Base-by-base conservation (phyloP, 2,888 invertebrate genomes). In the Cylloceria caligata region DNA sequence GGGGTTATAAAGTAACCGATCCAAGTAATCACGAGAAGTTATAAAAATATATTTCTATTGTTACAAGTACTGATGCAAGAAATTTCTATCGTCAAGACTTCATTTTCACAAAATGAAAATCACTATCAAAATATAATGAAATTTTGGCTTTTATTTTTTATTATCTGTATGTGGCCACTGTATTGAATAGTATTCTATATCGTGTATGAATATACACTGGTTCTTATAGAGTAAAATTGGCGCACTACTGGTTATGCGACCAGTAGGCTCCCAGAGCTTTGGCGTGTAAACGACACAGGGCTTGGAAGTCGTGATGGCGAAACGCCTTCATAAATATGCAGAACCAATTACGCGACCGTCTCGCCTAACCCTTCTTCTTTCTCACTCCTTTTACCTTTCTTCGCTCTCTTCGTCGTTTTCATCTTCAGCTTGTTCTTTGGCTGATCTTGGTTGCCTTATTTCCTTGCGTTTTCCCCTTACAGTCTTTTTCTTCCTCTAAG, bases 241-340 rank as follows among this genome's bases (percentile, higher is more conserved):
- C 47, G 30, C n/a, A 47, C 30, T 67, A 30, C 7, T 27, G 34
- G 16, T 7, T 16, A 49, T 21, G 34, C 64, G 62, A 64, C 19
- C 52, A 64, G 45, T 64, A 47, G 47, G 55, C 27, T 52, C 62
- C 72, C 81, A 73, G 65, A 83, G 81, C 57, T 60, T 45, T 73
- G 81, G 84, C 83, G 84, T 85, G 86, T 85, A 85, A 87, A 82
- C 83, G 85, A 85, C 83, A 83, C 81, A 78, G 86, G 42, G 57
- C 76, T 71, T 60, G 72, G 76, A 75, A 81, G 67, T 72, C 76
- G 36, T 60, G 42, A 47, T 60, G 67, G 67, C 52, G 88, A 87
- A 89, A 86, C 87, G 85, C 86, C 88, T 88, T 90, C 89, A 90
- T 90, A 90, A 90, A 90, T 90, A 90, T 90, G 90, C 89, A 90